Evolutionary conservation across 2,888 invertebrate species (phyloP), one percentile per base, ranked within the genome.

Genomic region (Drosophila neonasuta): DNA sequence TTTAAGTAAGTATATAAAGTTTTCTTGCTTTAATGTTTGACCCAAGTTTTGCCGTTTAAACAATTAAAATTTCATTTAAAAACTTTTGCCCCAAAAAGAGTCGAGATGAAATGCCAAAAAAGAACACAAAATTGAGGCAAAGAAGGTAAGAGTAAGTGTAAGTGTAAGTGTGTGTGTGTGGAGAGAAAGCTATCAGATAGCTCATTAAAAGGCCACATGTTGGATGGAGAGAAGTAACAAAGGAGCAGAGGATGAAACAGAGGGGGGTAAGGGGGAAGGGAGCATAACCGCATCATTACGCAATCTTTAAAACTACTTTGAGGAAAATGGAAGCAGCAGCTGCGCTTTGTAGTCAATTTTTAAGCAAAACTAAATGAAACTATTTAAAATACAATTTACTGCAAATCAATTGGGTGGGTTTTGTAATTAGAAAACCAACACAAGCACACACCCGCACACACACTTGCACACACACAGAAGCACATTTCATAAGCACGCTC

Each of bases 381-480:
- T 83, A 87, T 86, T 83, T 86, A 83, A 83, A 83, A 79, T 62
- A 72, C 84, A 79, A 87, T 87, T 87, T 87, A 68, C 56, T 71
- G 68, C 39, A 71, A 84, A 84, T 86, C 87, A 84, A 87, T 84
- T 69, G 81, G 71, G 63, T 79, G 74, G 52, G 69, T 64, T 71
- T 74, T 74, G 83, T 87, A 81, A 81, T 81, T 81, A 81, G 83
- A 71, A 67, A 71, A 66, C 64, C 67, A 57, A 57, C 62, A 44
- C 34, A 65, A 17, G 50, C 36, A 52, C 55, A 54, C 36, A 56
- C 15, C 41, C 50, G 45, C 30, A 24, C 34, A 15, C 13, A 13
- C 13, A 13, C 13, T 13, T 13, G 13, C 13, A 13, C 13, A 45
- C 34, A 52, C 17, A 32, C 29, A 17, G n/a, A 36, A 10, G 34